These are phyloP conservation scores for Zaprionus lachaisei DNA, from an alignment of 1,140 invertebrate species.

Conservation along the genomic window DNA sequence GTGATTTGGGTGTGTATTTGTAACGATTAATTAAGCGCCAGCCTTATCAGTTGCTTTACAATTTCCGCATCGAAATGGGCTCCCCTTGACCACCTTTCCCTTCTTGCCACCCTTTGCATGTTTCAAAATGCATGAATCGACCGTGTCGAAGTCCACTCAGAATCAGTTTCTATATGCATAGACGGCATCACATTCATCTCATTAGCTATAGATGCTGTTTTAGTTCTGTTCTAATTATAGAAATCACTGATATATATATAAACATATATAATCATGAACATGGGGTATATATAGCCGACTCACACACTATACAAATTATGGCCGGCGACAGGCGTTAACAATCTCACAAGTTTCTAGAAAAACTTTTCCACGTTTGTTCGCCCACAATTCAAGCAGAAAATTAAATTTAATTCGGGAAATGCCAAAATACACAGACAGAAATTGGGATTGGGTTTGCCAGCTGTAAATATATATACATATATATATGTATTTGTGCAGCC, in stretches of 20 bases:
- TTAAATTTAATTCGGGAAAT: constrained; percentile 35
- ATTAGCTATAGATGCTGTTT: constrained; percentile 38
- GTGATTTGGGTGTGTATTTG: neutral
- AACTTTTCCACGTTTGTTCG: constrained; percentile 67
- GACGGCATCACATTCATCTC: neutral
- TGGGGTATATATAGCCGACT: constrained; percentile 22
- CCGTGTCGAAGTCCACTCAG: constrained; percentile 30
- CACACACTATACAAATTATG: constrained; percentile 52
- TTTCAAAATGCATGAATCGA: constrained; percentile 38
- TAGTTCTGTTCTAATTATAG: constrained; percentile 62
- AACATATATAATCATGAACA: neutral
- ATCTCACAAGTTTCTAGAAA: constrained; percentile 52
- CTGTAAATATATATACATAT: neutral
- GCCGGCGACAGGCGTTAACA: constrained; percentile 72
- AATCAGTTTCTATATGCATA: constrained; percentile 27
- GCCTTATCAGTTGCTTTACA: constrained; percentile 21
- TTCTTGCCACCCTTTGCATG: constrained; percentile 14
- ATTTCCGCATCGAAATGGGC: constrained; percentile 18
- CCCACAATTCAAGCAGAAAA: constrained; percentile 34
- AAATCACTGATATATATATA: constrained; percentile 33
- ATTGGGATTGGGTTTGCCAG: neutral
- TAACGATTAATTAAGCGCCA: constrained; percentile 19
- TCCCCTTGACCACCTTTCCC: constrained; percentile 12
- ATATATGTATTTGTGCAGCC: constrained; percentile 23
- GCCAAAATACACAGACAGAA: constrained; percentile 10